Conservation (phyloP, 2,113 vertebrate genomes). For the Ornithorhynchus anatinus region DNA sequence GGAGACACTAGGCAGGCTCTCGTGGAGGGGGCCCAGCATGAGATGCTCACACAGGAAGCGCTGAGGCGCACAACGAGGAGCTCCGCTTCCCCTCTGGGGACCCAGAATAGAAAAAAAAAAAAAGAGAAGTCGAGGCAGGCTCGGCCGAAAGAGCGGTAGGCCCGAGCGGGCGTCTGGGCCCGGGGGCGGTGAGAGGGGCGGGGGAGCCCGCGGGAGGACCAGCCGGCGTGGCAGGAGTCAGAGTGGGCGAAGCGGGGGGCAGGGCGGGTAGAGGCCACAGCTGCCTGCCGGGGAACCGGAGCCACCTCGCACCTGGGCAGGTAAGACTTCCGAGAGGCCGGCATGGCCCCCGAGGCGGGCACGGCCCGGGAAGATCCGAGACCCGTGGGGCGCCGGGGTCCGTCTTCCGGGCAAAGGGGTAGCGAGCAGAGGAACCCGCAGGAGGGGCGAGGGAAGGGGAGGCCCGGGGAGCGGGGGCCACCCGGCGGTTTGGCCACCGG, state of each 20-base stretch:
- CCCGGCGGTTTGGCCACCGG: rapidly evolving
- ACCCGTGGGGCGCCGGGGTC: neutral
- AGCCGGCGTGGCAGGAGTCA: too few species aligned
- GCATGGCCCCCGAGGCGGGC: too few species aligned
- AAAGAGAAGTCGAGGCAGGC: constrained; percentile 15
- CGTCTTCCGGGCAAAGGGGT: neutral
- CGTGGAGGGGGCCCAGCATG: too few species aligned
- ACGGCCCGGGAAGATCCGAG: too few species aligned
- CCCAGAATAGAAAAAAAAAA: neutral
- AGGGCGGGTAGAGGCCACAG: too few species aligned
- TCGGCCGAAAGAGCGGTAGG: neutral
- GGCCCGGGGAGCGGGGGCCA: neutral
- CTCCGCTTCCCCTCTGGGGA: neutral
- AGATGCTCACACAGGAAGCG: constrained; percentile 10
- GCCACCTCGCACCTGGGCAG: too few species aligned
- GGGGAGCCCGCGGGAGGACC: too few species aligned
- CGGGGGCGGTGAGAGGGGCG: neutral
- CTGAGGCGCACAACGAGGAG: rapidly evolving
- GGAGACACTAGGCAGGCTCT: neutral
- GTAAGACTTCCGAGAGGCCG: too few species aligned
- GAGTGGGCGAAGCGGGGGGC: too few species aligned
- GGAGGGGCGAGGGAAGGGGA: neutral
- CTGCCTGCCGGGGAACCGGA: too few species aligned
- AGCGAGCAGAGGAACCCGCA: neutral
- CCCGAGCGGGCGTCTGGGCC: neutral